Evolutionary conservation across 2,888 invertebrate species (phyloP).

Genomic region (Parnassius apollo): DNA sequence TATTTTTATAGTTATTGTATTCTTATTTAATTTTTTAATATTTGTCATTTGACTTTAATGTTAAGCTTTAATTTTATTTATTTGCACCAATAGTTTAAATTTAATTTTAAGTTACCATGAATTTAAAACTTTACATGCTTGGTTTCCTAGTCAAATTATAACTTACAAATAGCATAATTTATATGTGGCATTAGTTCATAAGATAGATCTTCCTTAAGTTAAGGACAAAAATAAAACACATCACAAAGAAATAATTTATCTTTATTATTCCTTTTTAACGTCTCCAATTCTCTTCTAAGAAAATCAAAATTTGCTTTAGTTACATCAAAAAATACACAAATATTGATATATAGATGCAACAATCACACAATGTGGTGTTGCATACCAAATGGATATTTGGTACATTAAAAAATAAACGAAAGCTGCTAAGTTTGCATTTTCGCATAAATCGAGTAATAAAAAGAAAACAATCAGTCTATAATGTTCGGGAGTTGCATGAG

Average conservation of each 20-base stretch:
- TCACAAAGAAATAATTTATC: conserved; percentile 76
- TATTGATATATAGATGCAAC: conserved; percentile 68
- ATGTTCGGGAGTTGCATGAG: conserved; percentile 50
- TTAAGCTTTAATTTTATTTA: conserved; percentile 30
- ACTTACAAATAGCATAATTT: conserved; percentile 23
- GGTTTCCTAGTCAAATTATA: conserved; percentile 25
- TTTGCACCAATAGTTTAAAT: conserved; percentile 11
- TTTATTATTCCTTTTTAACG: conserved; percentile 78
- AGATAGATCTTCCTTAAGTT: conserved; percentile 11
- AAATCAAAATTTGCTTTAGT: conserved; percentile 79
- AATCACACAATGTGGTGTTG: conserved; percentile 57
- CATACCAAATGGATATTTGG: conserved; percentile 54
- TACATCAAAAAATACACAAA: conserved; percentile 80
- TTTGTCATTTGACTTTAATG: conserved; percentile 26
- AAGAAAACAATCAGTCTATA: conserved; percentile 58
- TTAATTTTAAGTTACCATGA: conserved; percentile 30
- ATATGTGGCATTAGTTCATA: conserved; percentile 9
- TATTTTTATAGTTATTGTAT: conserved; percentile 6
- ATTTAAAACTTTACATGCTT: conserved; percentile 15
- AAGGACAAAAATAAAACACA: conserved; percentile 63
- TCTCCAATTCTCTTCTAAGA: conserved; percentile 78
- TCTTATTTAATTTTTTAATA: conserved; percentile 10
- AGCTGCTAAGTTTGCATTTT: conserved; percentile 45
- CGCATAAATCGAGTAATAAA: conserved; percentile 39
- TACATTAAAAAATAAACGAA: conserved; percentile 49